phyloP scores from a whole-genome alignment of 2,888 invertebrate species.

The Gryllus longicercus region DNA sequence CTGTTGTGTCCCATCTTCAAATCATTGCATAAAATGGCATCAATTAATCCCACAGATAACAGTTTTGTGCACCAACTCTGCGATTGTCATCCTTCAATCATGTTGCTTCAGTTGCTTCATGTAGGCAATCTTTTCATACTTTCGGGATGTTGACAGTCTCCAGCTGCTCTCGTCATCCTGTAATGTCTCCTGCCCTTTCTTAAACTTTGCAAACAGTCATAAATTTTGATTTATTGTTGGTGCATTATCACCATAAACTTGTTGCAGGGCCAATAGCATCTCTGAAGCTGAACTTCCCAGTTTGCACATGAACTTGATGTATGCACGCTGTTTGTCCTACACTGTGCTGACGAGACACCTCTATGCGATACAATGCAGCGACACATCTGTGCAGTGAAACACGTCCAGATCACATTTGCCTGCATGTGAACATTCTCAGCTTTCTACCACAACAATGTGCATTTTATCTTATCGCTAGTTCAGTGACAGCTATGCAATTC shows the following conservation, averaged over 20 bases:
- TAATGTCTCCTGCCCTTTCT: background rate
- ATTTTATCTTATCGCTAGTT: background rate
- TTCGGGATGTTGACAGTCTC: too few relatives aligned
- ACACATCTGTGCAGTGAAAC: background rate
- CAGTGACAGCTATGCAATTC: background rate
- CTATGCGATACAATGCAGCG: background rate
- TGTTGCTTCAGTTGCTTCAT: too few relatives aligned
- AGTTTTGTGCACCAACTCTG: too few relatives aligned
- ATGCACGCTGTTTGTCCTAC: background rate
- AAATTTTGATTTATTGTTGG: background rate
- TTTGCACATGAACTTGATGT: background rate
- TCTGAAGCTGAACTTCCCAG: background rate
- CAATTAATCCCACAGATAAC: too few relatives aligned
- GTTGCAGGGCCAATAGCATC: background rate
- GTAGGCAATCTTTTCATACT: too few relatives aligned
- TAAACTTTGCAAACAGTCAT: background rate
- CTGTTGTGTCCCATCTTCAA: too few relatives aligned
- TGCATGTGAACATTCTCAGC: background rate
- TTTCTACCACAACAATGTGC: background rate
- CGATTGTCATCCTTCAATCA: too few relatives aligned
- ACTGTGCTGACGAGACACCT: background rate
- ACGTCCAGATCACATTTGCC: background rate
- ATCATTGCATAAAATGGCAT: too few relatives aligned
- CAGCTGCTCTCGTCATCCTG: too few relatives aligned
- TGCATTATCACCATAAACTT: slow-evolving; percentile 5